phyloP scores from a whole-genome alignment of 2,888 invertebrate species.

The Lymantria dispar region DNA sequence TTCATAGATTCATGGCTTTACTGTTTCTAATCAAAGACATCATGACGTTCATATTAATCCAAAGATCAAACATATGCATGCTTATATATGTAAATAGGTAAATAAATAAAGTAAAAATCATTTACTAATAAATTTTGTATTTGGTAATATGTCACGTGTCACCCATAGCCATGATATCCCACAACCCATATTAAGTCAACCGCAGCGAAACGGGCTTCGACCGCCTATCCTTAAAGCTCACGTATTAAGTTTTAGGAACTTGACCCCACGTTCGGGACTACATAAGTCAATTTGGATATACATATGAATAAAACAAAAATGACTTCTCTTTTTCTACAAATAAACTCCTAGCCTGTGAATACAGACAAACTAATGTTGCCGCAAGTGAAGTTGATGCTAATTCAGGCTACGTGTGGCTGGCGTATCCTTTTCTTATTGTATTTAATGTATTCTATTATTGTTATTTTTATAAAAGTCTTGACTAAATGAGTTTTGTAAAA shows the following conservation, averaged over 20 bases:
- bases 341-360: constrained; percentile 7
- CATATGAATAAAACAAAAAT: constrained; percentile 29
- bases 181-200: constrained; percentile 26
- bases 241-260: constrained; percentile 25
- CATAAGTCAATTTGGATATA: constrained; percentile 29
- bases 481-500: too few relatives aligned
- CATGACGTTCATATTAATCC: too few relatives aligned
- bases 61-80: too few relatives aligned
- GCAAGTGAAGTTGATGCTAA: constrained; percentile 10
- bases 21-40: too few relatives aligned
- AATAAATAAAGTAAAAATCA: too few relatives aligned
- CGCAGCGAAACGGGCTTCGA: constrained; percentile 14
- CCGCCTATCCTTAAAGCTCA: constrained; percentile 19
- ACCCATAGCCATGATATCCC: constrained; percentile 19
- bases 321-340: not conserved
- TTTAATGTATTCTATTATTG: too few relatives aligned
- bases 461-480: too few relatives aligned
- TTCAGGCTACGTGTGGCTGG: constrained; percentile 2
- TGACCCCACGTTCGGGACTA: constrained; percentile 28
- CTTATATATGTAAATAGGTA: too few relatives aligned
- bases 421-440: not conserved
- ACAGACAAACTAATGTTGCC: constrained; percentile 22
- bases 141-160: constrained; percentile 19
- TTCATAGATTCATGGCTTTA: too few relatives aligned
- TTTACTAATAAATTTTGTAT: not conserved